These are phyloP conservation scores for Chrysolina americana DNA, from an alignment of 2,888 invertebrate genomes.

Conservation along the genomic window DNA sequence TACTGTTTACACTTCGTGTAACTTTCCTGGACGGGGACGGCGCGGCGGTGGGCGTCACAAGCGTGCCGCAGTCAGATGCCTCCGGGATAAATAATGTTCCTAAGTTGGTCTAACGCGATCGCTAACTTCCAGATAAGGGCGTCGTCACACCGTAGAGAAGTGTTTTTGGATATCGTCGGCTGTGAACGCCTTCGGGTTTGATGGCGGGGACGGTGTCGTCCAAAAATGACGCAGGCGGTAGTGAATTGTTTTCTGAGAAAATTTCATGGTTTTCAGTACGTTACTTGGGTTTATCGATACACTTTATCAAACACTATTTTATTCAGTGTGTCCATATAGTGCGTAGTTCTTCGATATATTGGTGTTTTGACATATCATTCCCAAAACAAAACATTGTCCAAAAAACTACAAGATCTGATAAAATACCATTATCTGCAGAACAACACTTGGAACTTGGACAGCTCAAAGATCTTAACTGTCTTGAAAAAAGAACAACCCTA, in stretches of 20 bases:
- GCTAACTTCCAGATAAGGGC: conserved; percentile 27
- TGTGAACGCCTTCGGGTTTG: not conserved
- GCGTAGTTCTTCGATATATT: too few relatives aligned
- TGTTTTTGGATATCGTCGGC: conserved; percentile 11
- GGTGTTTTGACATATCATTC: conserved; percentile 22
- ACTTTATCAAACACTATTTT: too few relatives aligned
- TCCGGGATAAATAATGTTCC: conserved; percentile 31
- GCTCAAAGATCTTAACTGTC: conserved; percentile 23
- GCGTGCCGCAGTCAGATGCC: conserved; percentile 32
- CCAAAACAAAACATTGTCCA: conserved; percentile 17
- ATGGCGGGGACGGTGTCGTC: not conserved
- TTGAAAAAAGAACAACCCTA: not conserved
- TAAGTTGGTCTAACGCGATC: conserved; percentile 15
- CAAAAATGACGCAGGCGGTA: too few relatives aligned
- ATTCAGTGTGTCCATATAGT: too few relatives aligned
- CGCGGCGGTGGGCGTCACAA: conserved; percentile 9
- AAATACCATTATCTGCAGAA: conserved; percentile 22
- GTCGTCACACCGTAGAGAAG: conserved; percentile 18
- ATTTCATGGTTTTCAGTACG: too few relatives aligned
- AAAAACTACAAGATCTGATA: not conserved
- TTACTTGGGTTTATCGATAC: too few relatives aligned
- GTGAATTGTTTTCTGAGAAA: too few relatives aligned
- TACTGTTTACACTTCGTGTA: conserved; percentile 31
- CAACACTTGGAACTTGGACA: not conserved
- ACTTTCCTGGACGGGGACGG: conserved; percentile 18